These are phyloP conservation scores for Sminthopsis crassicaudata DNA, from an alignment of 2,113 vertebrate genomes.

Conservation along the genomic window DNA sequence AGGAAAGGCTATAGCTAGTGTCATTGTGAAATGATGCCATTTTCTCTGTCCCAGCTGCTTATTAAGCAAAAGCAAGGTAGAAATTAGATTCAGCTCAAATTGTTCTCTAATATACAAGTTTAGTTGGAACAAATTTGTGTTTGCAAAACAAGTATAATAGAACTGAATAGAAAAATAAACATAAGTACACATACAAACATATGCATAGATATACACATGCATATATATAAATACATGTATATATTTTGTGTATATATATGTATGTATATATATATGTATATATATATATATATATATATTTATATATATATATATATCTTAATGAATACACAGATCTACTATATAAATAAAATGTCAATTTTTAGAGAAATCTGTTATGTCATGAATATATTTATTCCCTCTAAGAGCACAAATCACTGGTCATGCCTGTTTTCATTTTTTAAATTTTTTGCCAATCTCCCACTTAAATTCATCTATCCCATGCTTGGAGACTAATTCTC, in stretches of 20 bases:
- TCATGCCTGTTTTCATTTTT: not conserved
- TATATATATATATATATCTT: too few species aligned
- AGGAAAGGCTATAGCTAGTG: too few species aligned
- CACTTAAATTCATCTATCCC: not conserved
- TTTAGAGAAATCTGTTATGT: too few species aligned
- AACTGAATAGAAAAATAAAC: too few species aligned
- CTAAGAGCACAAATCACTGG: not conserved
- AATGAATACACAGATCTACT: not conserved
- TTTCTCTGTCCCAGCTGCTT: not conserved
- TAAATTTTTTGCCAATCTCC: not conserved
- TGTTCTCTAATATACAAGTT: not conserved
- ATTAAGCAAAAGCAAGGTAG: not conserved
- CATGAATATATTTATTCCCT: not conserved
- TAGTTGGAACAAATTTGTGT: not conserved
- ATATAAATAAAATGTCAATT: too few species aligned
- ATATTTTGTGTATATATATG: too few species aligned
- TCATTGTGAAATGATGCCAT: not conserved
- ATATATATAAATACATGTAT: too few species aligned
- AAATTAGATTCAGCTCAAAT: not conserved
- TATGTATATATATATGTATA: too few species aligned
- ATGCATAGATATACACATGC: too few species aligned
- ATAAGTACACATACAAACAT: not conserved
- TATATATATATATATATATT: too few species aligned
- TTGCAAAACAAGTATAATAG: not conserved
- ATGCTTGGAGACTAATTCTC: not conserved